Conservation (phyloP, 2,797 vertebrate species). For the Rhabdomys pumilio region DNA sequence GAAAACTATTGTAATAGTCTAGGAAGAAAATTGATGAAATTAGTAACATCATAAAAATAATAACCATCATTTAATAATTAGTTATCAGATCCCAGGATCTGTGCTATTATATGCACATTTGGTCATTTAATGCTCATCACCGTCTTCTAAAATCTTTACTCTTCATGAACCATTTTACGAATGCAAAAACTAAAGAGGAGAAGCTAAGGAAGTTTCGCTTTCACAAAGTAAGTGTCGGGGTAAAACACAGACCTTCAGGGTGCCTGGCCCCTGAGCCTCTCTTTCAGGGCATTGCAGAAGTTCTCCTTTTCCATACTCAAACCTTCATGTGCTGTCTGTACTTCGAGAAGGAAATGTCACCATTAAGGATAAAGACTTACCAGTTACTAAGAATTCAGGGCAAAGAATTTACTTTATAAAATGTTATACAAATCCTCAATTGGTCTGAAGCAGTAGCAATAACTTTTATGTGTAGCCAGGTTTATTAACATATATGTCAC, state of each 20-base stretch:
- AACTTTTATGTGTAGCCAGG: neutral
- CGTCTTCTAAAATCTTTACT: neutral
- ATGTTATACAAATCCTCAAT: neutral
- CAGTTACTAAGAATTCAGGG: neutral
- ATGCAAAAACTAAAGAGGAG: neutral
- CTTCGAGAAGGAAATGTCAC: neutral
- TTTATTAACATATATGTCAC: neutral
- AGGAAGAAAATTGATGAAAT: constrained; percentile 57
- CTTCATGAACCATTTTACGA: neutral
- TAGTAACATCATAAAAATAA: constrained; percentile 57
- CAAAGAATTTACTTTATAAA: neutral
- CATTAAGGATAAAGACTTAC: neutral
- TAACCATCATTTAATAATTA: constrained; percentile 39
- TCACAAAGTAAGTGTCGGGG: neutral
- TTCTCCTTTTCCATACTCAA: neutral
- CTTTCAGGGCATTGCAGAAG: neutral
- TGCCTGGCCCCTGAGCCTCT: neutral
- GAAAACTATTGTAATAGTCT: constrained; percentile 19
- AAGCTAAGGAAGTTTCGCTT: neutral
- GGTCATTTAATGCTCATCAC: constrained; percentile 1
- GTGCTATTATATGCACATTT: neutral
- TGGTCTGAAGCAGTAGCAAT: neutral
- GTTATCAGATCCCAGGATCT: neutral
- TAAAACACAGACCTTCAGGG: neutral
- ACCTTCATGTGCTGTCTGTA: neutral